Percentiles rank a stretch among this genome's conserved stretches.
Conservation (phyloP, 1,140 invertebrate genomes). For the Sycobia sp. region DNA sequence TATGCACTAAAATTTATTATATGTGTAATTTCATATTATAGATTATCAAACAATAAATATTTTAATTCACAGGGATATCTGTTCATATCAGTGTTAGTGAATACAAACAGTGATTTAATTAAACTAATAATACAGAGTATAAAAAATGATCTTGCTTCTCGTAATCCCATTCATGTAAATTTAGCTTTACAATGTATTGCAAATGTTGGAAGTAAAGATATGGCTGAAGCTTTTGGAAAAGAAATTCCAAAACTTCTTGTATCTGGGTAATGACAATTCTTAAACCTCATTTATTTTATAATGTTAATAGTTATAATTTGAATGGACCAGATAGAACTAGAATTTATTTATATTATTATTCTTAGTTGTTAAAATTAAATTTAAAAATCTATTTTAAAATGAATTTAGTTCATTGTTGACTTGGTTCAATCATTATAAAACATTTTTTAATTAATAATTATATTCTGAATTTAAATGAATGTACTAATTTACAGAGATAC, state of each 20-base stretch:
- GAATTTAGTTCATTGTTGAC: neutral
- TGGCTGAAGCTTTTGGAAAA: constrained; percentile 98
- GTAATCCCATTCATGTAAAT: constrained; percentile 98
- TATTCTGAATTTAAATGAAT: too few species aligned
- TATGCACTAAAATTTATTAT: constrained; percentile 63
- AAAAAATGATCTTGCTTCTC: constrained; percentile 96
- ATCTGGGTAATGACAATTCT: constrained; percentile 75
- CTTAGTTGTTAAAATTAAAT: neutral
- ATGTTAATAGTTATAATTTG: too few species aligned
- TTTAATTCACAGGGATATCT: constrained; percentile 82
- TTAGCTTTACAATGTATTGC: constrained; percentile 99
- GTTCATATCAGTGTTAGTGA: constrained; percentile 99
- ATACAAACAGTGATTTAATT: constrained; percentile 98
- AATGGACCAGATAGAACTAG: neutral
- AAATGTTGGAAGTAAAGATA: constrained; percentile 99
- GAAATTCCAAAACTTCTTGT: constrained; percentile 98
- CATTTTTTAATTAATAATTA: neutral
- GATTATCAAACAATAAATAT: constrained; percentile 28
- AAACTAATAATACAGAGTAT: constrained; percentile 99
- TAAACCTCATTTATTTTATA: too few species aligned
- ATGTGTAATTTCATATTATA: neutral
- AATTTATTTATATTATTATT: neutral
- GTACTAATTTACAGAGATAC: constrained; percentile 84
- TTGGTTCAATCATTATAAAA: neutral
- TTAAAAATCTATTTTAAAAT: neutral